phyloP scores from a whole-genome alignment of 2,888 invertebrate genomes.

The Scaptomyza reducta region DNA sequence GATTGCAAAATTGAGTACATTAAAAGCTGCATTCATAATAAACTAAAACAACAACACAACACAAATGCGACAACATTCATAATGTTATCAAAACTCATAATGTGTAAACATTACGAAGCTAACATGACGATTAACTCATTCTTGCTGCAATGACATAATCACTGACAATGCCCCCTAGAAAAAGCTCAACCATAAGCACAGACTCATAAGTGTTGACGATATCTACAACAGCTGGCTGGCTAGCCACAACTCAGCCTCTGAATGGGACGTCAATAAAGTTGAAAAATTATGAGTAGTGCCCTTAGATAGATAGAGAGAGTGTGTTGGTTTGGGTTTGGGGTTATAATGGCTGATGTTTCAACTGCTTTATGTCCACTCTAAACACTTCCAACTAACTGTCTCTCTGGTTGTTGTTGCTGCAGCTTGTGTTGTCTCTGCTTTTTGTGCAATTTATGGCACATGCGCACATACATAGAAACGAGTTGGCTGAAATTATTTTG shows the following conservation, averaged over 20 bases:
- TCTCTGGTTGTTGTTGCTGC: not conserved
- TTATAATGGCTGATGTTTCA: constrained; percentile 54
- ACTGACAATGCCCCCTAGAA: not conserved
- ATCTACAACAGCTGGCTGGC: constrained; percentile 18
- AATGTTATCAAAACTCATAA: not conserved
- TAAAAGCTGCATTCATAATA: not conserved
- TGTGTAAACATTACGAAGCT: not conserved
- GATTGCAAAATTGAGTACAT: not conserved
- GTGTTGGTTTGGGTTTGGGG: constrained; percentile 5
- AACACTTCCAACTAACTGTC: constrained; percentile 37
- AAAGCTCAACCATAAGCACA: no score
- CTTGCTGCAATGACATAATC: not conserved
- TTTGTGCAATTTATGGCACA: constrained; percentile 56
- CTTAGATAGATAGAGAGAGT: constrained; percentile 7
- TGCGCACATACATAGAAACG: constrained; percentile 5
- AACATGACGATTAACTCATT: constrained; percentile 2
- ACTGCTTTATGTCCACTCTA: constrained; percentile 54
- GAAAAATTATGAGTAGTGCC: constrained; percentile 51
- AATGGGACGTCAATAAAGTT: constrained; percentile 60
- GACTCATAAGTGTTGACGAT: constrained; percentile 23
- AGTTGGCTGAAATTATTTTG: constrained; percentile 67
- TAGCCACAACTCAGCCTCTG: constrained; percentile 49
- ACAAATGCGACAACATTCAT: not conserved
- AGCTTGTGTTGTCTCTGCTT: constrained; percentile 17
- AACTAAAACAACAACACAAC: not conserved